Conservation (phyloP, 2,888 invertebrate species). For the Metacarcinus magister region DNA sequence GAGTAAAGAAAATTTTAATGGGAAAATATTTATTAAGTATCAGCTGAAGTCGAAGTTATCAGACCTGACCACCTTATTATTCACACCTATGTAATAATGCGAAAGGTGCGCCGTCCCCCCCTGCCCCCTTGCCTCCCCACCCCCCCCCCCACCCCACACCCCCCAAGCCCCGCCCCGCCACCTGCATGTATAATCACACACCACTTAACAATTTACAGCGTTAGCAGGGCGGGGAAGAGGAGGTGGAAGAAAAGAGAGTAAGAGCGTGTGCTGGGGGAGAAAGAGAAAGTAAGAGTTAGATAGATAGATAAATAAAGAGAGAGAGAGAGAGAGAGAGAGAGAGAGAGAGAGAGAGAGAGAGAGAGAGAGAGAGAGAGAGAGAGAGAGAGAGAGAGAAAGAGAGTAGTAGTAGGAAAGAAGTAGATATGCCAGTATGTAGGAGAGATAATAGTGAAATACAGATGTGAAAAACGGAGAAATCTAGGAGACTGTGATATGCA, state of each 20-base stretch:
- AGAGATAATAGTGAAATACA: neutral
- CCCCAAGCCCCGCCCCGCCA: constrained; percentile 18
- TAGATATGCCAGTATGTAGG: neutral
- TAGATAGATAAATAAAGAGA: neutral
- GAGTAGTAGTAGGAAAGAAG: neutral
- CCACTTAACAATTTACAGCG: constrained; percentile 9
- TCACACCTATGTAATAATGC: constrained; percentile 15
- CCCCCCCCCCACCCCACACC: too few relatives aligned
- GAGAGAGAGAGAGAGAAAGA: neutral
- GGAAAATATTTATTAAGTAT: constrained; percentile 5
- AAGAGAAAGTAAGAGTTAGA: neutral
- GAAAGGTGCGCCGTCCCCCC: neutral
- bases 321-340: constrained; percentile 16
- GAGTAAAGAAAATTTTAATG: constrained; percentile 17
- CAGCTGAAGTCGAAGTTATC: constrained; percentile 45
- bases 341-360: constrained; percentile 48
- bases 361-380: neutral
- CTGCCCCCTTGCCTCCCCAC: too few relatives aligned
- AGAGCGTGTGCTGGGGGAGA: neutral
- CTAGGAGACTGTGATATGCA: neutral
- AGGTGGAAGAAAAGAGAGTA: neutral
- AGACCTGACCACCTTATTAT: neutral
- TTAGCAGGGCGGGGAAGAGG: neutral
- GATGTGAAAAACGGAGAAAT: neutral
- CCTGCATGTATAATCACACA: constrained; percentile 7